Evolutionary conservation across 2,888 invertebrate genomes (phyloP).

Genomic region (Aelia acuminata): DNA sequence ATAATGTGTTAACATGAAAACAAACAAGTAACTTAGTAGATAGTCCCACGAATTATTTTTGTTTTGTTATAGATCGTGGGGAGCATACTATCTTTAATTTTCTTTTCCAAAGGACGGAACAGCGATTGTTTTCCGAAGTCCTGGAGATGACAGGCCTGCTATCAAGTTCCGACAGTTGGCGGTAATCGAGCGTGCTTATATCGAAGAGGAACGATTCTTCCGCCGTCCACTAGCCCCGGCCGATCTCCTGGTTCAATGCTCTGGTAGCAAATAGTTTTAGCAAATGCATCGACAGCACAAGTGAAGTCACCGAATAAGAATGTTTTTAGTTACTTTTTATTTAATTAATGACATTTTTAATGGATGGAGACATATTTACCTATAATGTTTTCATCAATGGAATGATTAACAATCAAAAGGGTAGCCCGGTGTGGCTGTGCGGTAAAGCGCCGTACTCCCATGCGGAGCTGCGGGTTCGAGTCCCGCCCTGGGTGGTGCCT

Average conservation of each 20-base stretch:
- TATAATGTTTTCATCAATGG: no score
- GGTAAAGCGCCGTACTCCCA: no score
- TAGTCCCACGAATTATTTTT: background rate
- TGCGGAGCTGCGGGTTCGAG: no score
- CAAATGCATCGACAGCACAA: background rate
- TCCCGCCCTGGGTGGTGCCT: no score
- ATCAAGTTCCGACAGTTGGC: conserved; percentile 34
- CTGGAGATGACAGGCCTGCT: conserved; percentile 1
- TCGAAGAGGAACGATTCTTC: conserved; percentile 21
- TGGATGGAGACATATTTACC: no score
- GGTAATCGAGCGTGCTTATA: conserved; percentile 33
- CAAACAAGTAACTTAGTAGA: background rate
- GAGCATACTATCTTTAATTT: background rate
- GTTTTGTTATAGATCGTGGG: background rate
- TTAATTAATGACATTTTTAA: no score
- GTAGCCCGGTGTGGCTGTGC: no score
- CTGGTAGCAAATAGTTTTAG: background rate
- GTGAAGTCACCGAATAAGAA: background rate
- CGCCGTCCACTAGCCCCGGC: background rate
- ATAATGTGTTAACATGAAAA: no score
- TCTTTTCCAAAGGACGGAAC: background rate
- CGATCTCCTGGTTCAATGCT: background rate
- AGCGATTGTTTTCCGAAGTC: conserved; percentile 23
- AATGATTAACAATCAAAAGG: no score
- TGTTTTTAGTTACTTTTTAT: background rate